These are phyloP conservation scores for Stenopsyche tienmushanensis DNA, from an alignment of 1,140 invertebrate genomes.

Conservation along the genomic window DNA sequence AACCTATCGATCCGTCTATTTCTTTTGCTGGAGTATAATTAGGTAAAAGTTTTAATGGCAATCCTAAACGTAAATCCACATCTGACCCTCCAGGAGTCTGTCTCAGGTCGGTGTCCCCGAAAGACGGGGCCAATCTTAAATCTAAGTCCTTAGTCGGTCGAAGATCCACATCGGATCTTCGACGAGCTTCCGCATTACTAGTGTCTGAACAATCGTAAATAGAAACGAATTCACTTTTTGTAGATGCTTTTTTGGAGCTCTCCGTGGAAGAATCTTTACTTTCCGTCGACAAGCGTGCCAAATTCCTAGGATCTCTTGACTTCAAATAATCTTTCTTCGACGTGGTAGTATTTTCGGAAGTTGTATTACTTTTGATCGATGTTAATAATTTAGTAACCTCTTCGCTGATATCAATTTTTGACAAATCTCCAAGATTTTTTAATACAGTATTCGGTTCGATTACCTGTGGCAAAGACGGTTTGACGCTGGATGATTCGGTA, in stretches of 20 bases:
- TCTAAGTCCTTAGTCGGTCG: slow-evolving; percentile 54
- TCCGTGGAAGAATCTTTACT: slow-evolving; percentile 40
- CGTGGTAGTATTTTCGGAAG: slow-evolving; percentile 44
- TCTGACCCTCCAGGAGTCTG: slow-evolving; percentile 59
- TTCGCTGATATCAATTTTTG: slow-evolving; percentile 72
- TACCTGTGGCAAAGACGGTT: slow-evolving; percentile 39
- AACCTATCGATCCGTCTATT: slow-evolving; percentile 77
- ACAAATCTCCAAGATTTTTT: slow-evolving; percentile 68
- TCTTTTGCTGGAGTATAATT: slow-evolving; percentile 80
- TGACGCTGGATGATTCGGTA: slow-evolving; percentile 43
- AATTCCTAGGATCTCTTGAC: slow-evolving; percentile 43
- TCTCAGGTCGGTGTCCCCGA: slow-evolving; percentile 59
- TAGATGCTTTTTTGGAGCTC: slow-evolving; percentile 42
- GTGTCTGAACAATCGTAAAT: slow-evolving; percentile 56
- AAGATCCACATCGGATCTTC: slow-evolving; percentile 61
- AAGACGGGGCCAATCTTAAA: slow-evolving; percentile 49
- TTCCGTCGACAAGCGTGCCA: slow-evolving; percentile 32
- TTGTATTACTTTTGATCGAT: slow-evolving; percentile 56
- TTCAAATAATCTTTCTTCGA: slow-evolving; percentile 35
- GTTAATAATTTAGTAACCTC: slow-evolving; percentile 70
- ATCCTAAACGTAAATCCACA: slow-evolving; percentile 68
- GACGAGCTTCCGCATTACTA: slow-evolving; percentile 52
- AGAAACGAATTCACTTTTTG: slow-evolving; percentile 48
- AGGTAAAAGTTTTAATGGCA: slow-evolving; percentile 75
- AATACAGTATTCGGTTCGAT: slow-evolving; percentile 58